A percentile compares a stretch with the other conserved stretches of the same genome.
These are phyloP conservation scores for Drosophila ezoana DNA, from an alignment of 2,888 invertebrate species.

Conservation along the genomic window DNA sequence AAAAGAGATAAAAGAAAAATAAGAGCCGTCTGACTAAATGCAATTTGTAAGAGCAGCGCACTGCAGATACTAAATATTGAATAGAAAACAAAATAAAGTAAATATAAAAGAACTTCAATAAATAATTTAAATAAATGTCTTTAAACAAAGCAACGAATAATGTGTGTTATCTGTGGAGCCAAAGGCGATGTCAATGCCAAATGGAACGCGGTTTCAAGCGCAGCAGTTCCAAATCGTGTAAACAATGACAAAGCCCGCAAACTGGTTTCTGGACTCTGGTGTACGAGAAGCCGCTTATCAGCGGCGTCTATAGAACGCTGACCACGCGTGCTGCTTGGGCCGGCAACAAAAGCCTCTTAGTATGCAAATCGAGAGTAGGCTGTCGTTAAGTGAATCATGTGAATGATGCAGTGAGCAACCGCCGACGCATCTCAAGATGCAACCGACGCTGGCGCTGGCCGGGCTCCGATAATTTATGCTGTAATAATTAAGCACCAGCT, in stretches of 20 bases:
- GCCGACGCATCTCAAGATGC: slow-evolving; percentile 66
- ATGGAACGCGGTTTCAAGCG: slow-evolving; percentile 28
- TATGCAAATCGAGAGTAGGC: slow-evolving; percentile 69
- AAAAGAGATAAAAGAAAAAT: slow-evolving; percentile 15
- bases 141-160: slow-evolving; percentile 57
- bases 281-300: slow-evolving; percentile 37
- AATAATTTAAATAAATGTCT: slow-evolving; percentile 54
- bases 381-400: slow-evolving; percentile 64
- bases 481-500: slow-evolving; percentile 75
- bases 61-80: slow-evolving; percentile 43
- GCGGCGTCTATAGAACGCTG: slow-evolving; percentile 26
- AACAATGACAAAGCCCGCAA: slow-evolving; percentile 39
- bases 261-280: slow-evolving; percentile 39
- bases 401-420: slow-evolving; percentile 45
- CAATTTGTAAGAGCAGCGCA: slow-evolving; percentile 54
- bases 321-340: slow-evolving; percentile 32
- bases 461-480: slow-evolving; percentile 73
- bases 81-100: slow-evolving; percentile 10
- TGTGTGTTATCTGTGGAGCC: slow-evolving; percentile 52
- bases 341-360: slow-evolving; percentile 69
- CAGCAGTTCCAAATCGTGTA: slow-evolving; percentile 23
- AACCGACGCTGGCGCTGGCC: slow-evolving; percentile 23
- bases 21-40: slow-evolving; percentile 50
- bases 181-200: slow-evolving; percentile 37
- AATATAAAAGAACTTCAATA: slow-evolving; percentile 12